Base-by-base conservation (phyloP, 2,113 vertebrate genomes). In the Candoia aspera region DNA sequence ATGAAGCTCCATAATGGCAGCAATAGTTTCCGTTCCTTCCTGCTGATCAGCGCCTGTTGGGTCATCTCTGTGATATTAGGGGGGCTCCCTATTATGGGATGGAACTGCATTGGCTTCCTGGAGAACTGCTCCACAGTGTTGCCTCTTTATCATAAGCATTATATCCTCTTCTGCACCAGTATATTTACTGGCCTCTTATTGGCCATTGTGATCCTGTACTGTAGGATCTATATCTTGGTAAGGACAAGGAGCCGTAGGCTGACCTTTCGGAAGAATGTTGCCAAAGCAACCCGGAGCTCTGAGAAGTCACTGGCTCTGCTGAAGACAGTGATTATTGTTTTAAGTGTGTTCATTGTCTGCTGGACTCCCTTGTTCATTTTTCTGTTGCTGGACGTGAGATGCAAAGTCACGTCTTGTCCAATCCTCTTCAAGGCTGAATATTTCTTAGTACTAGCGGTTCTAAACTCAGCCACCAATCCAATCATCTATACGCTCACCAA, bases 401-500 rank as follows among this genome's bases (percentile, higher is more conserved):
- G 99, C 89, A 98, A 98, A 96, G 98, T 98, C 33, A 97, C 96
- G 84, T 73, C 96, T 57, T 99, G 99, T 73, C 92, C 96, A 1
- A 98, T 99, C 96, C 98, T 99, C 85, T 99, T 98, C 96, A 98
- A 98, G 91, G 98, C 98, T 0, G 98, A 99, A 95, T 99, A 99
- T 98, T 99, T 99, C 96, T 97, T 99, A 96, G 98, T 99, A 1
- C 93, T 99, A 94, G 99, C 99, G 0, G 99, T 99, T 94, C 98
- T 99, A 93, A 99, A 99, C 96, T 99, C 99, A 0, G 99, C 98
- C 95, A 99, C 98, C 85, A 99, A 99, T 96, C 99, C 99, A n/a
- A 98, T 99, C 95, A 99, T 99, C 95, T 99, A 99, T 96, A 99
- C 99, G 0, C 96, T 99, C 91, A 99, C 99, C 94, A 99, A 99